Evolutionary conservation across 2,113 vertebrate genomes (phyloP), one percentile per base, ranked within the genome.

Genomic region (Siphamia tubifer): DNA sequence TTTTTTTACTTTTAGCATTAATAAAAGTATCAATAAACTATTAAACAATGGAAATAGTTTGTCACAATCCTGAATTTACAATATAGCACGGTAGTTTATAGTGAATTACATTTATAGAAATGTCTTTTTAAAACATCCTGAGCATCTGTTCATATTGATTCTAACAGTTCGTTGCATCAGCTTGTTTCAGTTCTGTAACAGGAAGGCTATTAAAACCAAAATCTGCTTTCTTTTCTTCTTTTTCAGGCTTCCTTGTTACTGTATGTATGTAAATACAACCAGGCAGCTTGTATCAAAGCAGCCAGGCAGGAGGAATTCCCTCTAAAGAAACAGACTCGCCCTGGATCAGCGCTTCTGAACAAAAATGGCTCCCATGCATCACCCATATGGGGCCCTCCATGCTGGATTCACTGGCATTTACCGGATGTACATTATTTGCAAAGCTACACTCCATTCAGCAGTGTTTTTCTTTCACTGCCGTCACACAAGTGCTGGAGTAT

Each of bases 271-370:
- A 68, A 79, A 78, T 68, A 63, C 47, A 75, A 54, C 39, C 68
- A 55, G 44, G 10, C 23, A 11, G 53, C 31, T 39, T 44, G 48
- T 48, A 82, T 65, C 21, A 58, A 75, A 78, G 57, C 71, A 66
- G 60, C 49, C 49, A 49, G 45, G 21, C 61, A 70, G 31, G 44
- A 83, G 71, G 77, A 81, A 72, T 74, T 77, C 61, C 65, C 48
- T 66, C 21, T 3, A 45, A 57, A 48, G 30, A 60, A 49, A 55
- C 49, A 57, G 55, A 34, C 45, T 74, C 15, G 48, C 57, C 56
- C 73, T 82, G 87, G 83, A 75, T 89, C 83, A 86, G 63, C 30
- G 81, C 74, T 64, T 79, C 68, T 69, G 76, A 85, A 87, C 66
- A 84, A 83, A 84, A 82, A 89, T 83, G 76, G 76, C 83, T 73